These are phyloP conservation scores for Stichodactyla helianthus DNA, from an alignment of 64 coral and sea anemone genomes.

Conservation along the genomic window DNA sequence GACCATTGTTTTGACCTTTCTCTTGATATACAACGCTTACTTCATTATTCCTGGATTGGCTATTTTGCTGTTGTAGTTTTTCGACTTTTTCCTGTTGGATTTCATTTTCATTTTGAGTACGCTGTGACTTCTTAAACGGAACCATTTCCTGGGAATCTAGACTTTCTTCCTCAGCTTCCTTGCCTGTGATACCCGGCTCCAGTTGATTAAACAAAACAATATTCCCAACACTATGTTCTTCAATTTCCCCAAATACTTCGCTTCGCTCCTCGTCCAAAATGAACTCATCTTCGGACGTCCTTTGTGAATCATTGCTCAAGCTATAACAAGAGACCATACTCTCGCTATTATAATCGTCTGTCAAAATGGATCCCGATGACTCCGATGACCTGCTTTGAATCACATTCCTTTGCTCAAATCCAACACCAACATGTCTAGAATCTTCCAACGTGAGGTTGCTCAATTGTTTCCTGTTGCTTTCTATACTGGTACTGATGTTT, in stretches of 20 bases:
- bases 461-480: not conserved
- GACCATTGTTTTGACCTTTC: not conserved
- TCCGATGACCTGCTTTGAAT: not conserved
- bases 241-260: not conserved
- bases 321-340: slow-evolving; percentile 14
- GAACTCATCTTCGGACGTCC: slow-evolving; percentile 17
- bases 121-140: not conserved
- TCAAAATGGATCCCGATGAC: not conserved
- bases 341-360: not conserved
- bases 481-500: not conserved
- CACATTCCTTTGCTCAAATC: not conserved
- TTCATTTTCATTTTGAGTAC: not conserved
- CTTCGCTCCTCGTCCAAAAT: not conserved
- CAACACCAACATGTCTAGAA: not conserved
- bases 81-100: not conserved
- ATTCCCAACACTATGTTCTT: not conserved
- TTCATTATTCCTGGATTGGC: not conserved
- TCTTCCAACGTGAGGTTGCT: not conserved
- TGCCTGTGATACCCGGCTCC: not conserved
- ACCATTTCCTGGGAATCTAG: not conserved
- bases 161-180: not conserved
- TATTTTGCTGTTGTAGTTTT: not conserved
- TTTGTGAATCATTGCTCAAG: slow-evolving; percentile 23
- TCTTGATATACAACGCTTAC: not conserved
- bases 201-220: not conserved